A percentile compares a stretch with the other conserved stretches of the same genome.
phyloP scores from a whole-genome alignment of 2,888 invertebrate species.

The Magallana nippona region DNA sequence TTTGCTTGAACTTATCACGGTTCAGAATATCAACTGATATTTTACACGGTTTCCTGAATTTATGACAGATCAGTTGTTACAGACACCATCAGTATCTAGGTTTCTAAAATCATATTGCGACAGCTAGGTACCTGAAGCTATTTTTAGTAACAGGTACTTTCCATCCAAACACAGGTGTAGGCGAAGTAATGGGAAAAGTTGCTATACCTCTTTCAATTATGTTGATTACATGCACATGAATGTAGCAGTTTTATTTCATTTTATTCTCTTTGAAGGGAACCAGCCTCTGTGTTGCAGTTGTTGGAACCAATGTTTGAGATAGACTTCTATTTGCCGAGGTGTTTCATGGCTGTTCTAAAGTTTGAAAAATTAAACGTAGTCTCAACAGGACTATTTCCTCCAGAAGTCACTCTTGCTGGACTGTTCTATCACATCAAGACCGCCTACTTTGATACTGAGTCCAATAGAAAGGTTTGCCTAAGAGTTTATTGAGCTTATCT shows the following conservation, averaged over 20 bases:
- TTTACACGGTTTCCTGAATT: too few species aligned
- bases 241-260: neutral
- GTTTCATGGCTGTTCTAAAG: slow-evolving; percentile 50
- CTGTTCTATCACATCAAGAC: slow-evolving; percentile 44
- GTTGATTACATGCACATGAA: neutral
- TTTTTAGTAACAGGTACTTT: too few species aligned
- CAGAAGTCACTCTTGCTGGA: slow-evolving; percentile 51
- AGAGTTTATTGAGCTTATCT: too few species aligned
- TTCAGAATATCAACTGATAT: too few species aligned
- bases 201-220: too few species aligned
- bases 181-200: too few species aligned
- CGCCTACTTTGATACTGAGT: neutral
- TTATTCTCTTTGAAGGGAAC: slow-evolving; percentile 36
- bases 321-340: slow-evolving; percentile 55
- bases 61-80: too few species aligned
- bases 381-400: slow-evolving; percentile 40
- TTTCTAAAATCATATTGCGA: too few species aligned
- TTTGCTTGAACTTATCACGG: too few species aligned
- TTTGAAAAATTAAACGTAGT: slow-evolving; percentile 37
- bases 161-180: too few species aligned
- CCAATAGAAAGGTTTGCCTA: neutral
- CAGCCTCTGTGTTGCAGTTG: slow-evolving; percentile 41
- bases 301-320: slow-evolving; percentile 52
- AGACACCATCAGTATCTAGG: too few species aligned
- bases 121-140: too few species aligned